Conservation (phyloP, 2,888 invertebrate species). For the Polydrusus pterygomalis region DNA sequence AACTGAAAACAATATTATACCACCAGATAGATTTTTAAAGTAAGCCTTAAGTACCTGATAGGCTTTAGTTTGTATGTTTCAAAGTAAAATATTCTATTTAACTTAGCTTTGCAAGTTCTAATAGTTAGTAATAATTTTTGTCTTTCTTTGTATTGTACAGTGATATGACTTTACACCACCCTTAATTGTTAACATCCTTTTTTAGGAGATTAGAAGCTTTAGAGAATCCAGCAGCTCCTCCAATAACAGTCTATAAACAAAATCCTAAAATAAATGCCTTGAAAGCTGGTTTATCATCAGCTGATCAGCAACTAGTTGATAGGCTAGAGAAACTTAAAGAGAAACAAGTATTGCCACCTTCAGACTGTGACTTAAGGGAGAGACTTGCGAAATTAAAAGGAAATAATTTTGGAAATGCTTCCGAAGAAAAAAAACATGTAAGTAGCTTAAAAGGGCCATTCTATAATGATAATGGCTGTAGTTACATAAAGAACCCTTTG, state of each 20-base stretch:
- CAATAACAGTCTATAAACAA: conserved; percentile 75
- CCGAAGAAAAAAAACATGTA: conserved; percentile 63
- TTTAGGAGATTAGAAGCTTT: conserved; percentile 73
- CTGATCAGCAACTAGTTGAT: conserved; percentile 79
- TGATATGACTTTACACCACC: too few species aligned
- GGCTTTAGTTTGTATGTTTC: too few species aligned
- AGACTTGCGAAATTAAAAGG: conserved; percentile 82
- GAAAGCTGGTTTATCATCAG: conserved; percentile 71
- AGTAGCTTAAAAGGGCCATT: conserved; percentile 39
- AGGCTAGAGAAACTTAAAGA: conserved; percentile 81
- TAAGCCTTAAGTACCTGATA: conserved; percentile 63
- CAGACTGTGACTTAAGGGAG: conserved; percentile 79
- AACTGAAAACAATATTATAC: conserved; percentile 62
- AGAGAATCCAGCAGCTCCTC: conserved; percentile 75
- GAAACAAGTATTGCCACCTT: conserved; percentile 72
- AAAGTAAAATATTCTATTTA: too few species aligned
- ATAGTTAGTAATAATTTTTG: too few species aligned
- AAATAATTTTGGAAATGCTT: conserved; percentile 64
- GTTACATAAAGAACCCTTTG: too few species aligned
- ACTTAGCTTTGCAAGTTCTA: too few species aligned
- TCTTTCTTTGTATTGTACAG: too few species aligned
- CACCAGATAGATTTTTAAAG: conserved; percentile 78
- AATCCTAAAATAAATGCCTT: conserved; percentile 67
- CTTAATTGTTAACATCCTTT: too few species aligned
- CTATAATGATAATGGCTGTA: background rate